phyloP scores from a whole-genome alignment of 2,888 invertebrate species.

The Drosophila colorata region DNA sequence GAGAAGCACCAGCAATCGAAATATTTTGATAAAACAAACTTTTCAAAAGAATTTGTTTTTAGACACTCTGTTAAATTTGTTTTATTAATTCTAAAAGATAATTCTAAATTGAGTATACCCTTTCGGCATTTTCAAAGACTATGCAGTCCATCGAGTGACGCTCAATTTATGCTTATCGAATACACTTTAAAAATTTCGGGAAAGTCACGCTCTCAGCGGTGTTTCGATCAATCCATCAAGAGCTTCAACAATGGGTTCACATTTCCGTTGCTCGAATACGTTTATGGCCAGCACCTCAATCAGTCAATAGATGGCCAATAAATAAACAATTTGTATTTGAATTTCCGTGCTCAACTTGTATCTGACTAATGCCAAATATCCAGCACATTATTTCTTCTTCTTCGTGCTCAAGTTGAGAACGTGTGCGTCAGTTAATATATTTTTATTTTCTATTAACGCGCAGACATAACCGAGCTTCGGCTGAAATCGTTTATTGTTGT shows the following conservation, averaged over 20 bases:
- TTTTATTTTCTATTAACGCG: slow-evolving; percentile 69
- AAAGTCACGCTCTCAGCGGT: slow-evolving; percentile 55
- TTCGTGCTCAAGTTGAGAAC: slow-evolving; percentile 17
- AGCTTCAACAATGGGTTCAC: slow-evolving; percentile 34
- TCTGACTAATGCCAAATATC: slow-evolving; percentile 41
- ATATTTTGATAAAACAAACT: no score
- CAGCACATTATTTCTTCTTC: slow-evolving; percentile 20
- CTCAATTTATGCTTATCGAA: slow-evolving; percentile 46
- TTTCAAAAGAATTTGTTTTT: no score
- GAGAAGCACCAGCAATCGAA: no score
- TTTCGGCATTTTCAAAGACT: not conserved
- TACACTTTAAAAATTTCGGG: slow-evolving; percentile 22
- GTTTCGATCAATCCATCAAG: slow-evolving; percentile 44
- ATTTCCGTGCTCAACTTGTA: slow-evolving; percentile 40
- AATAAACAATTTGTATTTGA: slow-evolving; percentile 43
- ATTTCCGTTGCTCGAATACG: slow-evolving; percentile 54
- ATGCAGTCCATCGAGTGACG: slow-evolving; percentile 1
- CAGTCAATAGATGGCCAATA: slow-evolving; percentile 41
- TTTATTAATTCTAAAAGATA: not conserved
- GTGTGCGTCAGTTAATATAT: slow-evolving; percentile 53
- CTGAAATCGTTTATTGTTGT: slow-evolving; percentile 22
- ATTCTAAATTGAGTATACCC: not conserved
- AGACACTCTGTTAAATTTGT: no score
- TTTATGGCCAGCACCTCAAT: slow-evolving; percentile 44
- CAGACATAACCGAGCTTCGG: slow-evolving; percentile 22